A percentile compares a stretch with the other conserved stretches of the same genome.
Conservation (phyloP, 1,140 invertebrate genomes). For the Heliconius hermathena region DNA sequence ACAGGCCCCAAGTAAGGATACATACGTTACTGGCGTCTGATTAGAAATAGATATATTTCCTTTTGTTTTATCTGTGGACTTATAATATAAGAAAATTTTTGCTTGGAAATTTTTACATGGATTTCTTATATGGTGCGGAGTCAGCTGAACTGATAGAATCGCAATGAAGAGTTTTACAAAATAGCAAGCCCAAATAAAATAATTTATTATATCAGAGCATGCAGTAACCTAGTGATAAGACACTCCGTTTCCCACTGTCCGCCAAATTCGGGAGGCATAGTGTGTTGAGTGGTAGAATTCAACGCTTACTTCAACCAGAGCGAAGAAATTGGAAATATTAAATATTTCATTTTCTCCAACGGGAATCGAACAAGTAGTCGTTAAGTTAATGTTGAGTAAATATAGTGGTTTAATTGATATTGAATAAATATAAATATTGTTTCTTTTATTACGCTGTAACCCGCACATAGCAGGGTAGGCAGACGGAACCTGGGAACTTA, state of each 20-base stretch:
- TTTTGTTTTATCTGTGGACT: conserved; percentile 2
- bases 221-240: too few species aligned
- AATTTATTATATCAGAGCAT: too few species aligned
- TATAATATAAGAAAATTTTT: neutral
- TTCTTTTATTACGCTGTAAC: neutral
- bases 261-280: too few species aligned
- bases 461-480: neutral
- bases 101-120: neutral
- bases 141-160: neutral
- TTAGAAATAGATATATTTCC: conserved; percentile 15
- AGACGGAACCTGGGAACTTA: neutral
- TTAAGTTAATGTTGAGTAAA: too few species aligned
- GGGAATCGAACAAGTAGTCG: too few species aligned
- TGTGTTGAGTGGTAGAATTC: too few species aligned
- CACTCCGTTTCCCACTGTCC: too few species aligned
- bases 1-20: conserved; percentile 21
- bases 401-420: too few species aligned
- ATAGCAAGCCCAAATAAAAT: too few species aligned
- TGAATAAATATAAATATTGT: neutral
- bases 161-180: neutral
- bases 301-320: too few species aligned
- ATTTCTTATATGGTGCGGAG: neutral
- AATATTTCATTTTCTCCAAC: too few species aligned
- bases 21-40: conserved; percentile 13
- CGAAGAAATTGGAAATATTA: too few species aligned